Evolutionary conservation across 1,140 invertebrate species (phyloP).

Genomic region (Temnothorax nylanderi): DNA sequence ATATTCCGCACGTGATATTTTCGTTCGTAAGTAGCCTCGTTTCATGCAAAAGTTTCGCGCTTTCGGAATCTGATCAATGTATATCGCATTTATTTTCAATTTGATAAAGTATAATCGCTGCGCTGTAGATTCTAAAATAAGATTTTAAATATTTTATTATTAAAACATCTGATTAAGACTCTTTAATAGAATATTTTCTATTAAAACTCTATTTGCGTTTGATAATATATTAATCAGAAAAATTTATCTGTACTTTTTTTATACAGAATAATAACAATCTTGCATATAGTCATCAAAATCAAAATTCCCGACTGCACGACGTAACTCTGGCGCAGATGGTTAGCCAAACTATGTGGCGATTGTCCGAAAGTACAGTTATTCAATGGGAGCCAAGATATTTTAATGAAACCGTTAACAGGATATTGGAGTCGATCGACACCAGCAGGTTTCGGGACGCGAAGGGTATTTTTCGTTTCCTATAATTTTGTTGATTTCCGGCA

Average conservation of each 20-base stretch:
- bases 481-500: background rate
- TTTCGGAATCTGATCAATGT: background rate
- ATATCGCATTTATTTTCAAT: background rate
- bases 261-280: conserved; percentile 45
- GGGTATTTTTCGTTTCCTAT: conserved; percentile 69
- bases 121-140: background rate
- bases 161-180: background rate
- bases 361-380: conserved; percentile 81
- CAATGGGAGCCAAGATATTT: conserved; percentile 80
- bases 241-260: conserved; percentile 10
- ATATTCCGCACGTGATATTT: conserved; percentile 80
- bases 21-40: conserved; percentile 71
- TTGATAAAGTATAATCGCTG: background rate
- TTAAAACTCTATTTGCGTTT: background rate
- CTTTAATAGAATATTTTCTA: background rate
- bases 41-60: background rate
- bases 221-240: background rate
- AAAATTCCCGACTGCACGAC: conserved; percentile 59
- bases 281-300: conserved; percentile 36
- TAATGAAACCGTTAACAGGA: conserved; percentile 68
- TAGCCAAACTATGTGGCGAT: conserved; percentile 78
- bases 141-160: background rate
- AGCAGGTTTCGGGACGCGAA: conserved; percentile 62
- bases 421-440: conserved; percentile 70
- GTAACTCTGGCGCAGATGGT: conserved; percentile 78